A percentile compares a stretch with the other conserved stretches of the same genome.
phyloP scores from a whole-genome alignment of 2,888 invertebrate genomes.

The Lepidonotus clava region DNA sequence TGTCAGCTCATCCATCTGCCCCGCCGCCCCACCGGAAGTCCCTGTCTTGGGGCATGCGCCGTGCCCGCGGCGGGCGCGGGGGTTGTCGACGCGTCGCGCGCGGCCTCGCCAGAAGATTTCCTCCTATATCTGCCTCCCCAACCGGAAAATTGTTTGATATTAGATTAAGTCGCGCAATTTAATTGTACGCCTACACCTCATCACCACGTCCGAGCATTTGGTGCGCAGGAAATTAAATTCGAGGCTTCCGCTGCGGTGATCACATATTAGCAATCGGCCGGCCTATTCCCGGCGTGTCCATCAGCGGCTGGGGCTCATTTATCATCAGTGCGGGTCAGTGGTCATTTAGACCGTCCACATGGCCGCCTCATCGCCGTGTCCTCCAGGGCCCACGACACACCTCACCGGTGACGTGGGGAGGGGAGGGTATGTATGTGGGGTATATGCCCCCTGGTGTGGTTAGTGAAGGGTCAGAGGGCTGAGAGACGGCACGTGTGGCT shows the following conservation, averaged over 20 bases:
- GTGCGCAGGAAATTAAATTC: slow-evolving; percentile 23
- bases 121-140: not conserved
- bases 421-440: no score
- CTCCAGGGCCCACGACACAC: no score
- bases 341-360: slow-evolving; percentile 5
- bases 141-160: slow-evolving; percentile 36
- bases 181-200: slow-evolving; percentile 42
- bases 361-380: not conserved
- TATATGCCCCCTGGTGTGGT: no score
- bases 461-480: no score
- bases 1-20: slow-evolving; percentile 37
- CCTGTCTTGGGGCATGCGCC: not conserved
- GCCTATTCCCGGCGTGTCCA: not conserved
- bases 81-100: not conserved
- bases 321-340: slow-evolving; percentile 16
- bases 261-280: slow-evolving; percentile 31
- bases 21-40: slow-evolving; percentile 1
- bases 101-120: not conserved
- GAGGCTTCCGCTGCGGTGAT: slow-evolving; percentile 33
- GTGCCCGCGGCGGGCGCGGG: not conserved
- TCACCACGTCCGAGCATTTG: not conserved
- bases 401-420: no score
- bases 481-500: no score
- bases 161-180: slow-evolving; percentile 44
- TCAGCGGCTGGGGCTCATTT: not conserved